Evolutionary conservation across 2,888 invertebrate species (phyloP).

Genomic region (Stenichneumon culpator): DNA sequence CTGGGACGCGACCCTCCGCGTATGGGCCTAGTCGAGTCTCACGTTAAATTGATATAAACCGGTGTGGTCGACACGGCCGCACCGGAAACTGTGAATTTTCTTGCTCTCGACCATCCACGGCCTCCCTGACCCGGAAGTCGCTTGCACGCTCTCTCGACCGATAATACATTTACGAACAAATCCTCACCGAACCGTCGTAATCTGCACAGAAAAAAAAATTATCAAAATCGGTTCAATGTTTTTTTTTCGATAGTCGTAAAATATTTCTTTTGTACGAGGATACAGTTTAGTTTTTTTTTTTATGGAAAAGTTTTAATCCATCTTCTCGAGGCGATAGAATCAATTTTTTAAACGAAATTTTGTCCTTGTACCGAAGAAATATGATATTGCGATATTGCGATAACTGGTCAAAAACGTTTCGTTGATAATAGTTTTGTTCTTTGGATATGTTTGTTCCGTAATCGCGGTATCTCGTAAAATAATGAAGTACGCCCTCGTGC

Average conservation of each 20-base stretch:
- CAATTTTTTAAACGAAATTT: not conserved
- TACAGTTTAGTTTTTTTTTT: too few relatives aligned
- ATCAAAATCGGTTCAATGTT: too few relatives aligned
- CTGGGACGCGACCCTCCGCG: constrained; percentile 97
- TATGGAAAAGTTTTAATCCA: too few relatives aligned
- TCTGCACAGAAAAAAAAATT: too few relatives aligned
- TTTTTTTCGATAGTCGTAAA: too few relatives aligned
- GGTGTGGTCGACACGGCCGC: not conserved
- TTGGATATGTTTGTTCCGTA: constrained; percentile 3
- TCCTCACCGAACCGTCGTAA: not conserved
- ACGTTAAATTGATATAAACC: too few relatives aligned
- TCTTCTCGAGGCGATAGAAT: too few relatives aligned
- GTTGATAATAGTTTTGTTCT: not conserved
- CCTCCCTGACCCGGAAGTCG: not conserved
- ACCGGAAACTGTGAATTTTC: not conserved
- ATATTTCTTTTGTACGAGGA: too few relatives aligned
- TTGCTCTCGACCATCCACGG: not conserved
- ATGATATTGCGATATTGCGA: too few relatives aligned
- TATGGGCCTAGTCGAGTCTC: constrained; percentile 84
- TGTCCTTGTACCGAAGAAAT: not conserved
- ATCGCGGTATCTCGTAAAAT: constrained; percentile 51
- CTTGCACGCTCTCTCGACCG: constrained; percentile 12
- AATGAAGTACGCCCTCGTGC: constrained; percentile 34
- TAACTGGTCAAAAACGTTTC: too few relatives aligned
- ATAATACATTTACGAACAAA: constrained; percentile 26